Conservation (phyloP, 2,888 invertebrate genomes). For the Acholoe squamosa region DNA sequence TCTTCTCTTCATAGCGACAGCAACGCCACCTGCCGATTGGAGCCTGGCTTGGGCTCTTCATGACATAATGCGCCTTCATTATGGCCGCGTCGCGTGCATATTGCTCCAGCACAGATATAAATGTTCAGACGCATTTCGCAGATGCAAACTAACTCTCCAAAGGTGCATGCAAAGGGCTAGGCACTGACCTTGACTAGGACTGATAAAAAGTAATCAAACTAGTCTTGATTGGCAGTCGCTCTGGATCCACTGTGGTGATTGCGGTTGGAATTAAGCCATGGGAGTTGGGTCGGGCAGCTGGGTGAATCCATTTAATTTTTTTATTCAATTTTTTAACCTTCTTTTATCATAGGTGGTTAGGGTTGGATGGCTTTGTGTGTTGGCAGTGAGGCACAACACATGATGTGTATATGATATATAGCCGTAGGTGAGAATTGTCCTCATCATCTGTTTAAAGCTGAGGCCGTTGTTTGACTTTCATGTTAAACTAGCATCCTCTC, state of each 20-base stretch:
- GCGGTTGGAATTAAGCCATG: background rate
- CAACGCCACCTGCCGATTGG: slow-evolving; percentile 32
- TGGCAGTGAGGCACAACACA: no score
- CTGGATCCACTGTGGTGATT: background rate
- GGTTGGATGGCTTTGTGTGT: background rate
- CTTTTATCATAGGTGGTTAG: no score
- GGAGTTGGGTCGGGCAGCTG: no score
- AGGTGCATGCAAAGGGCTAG: background rate
- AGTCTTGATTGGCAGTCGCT: background rate
- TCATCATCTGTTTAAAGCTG: slow-evolving; percentile 38
- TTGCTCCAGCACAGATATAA: slow-evolving; percentile 16
- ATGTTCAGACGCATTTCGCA: slow-evolving; percentile 41
- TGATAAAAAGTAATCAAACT: slow-evolving; percentile 10
- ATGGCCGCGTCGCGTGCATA: slow-evolving; percentile 46
- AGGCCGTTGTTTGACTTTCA: slow-evolving; percentile 53
- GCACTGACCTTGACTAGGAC: background rate
- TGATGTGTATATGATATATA: background rate
- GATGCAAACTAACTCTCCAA: slow-evolving; percentile 1
- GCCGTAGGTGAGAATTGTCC: background rate
- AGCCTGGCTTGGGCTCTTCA: background rate
- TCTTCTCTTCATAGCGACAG: background rate
- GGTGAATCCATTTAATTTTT: no score
- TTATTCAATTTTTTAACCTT: no score
- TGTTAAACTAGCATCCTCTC: slow-evolving; percentile 37
- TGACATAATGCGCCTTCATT: slow-evolving; percentile 57